phyloP scores from a whole-genome alignment of 2,888 invertebrate genomes.

The Agrotis clavis region DNA sequence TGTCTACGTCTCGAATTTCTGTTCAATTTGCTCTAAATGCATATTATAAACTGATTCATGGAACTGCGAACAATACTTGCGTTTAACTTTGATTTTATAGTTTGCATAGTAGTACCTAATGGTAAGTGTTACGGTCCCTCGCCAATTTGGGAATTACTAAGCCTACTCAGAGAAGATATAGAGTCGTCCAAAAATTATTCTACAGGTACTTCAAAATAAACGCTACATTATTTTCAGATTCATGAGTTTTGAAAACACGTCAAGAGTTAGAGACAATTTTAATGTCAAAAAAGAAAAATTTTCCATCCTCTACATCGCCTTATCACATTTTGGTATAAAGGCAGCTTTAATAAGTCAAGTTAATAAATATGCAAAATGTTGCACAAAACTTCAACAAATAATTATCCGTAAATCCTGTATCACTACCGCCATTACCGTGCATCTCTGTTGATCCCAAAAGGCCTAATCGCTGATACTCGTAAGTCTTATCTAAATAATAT shows the following conservation, averaged over 20 bases:
- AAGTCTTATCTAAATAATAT: constrained; percentile 46
- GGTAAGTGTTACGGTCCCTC: too few species aligned
- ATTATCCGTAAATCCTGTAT: background rate
- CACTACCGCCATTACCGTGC: constrained; percentile 1
- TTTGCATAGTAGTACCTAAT: too few species aligned
- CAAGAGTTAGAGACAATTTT: too few species aligned
- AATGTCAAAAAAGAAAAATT: too few species aligned
- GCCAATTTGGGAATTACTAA: too few species aligned
- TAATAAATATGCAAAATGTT: background rate
- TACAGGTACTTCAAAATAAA: too few species aligned
- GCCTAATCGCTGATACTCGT: constrained; percentile 38
- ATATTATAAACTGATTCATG: constrained; percentile 29
- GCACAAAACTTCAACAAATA: background rate
- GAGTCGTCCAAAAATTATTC: too few species aligned
- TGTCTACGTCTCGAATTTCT: constrained; percentile 49
- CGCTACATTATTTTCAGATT: too few species aligned
- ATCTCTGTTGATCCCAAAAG: constrained; percentile 34
- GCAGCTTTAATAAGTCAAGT: background rate
- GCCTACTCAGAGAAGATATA: too few species aligned
- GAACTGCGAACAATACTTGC: constrained; percentile 14
- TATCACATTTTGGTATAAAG: background rate
- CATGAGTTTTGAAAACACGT: too few species aligned
- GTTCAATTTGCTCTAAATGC: constrained; percentile 30
- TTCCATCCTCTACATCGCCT: too few species aligned
- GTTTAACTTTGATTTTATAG: background rate